Percentiles rank a stretch among this genome's conserved stretches.
Evolutionary conservation across 2,797 vertebrate species (phyloP).

Genomic region (Taeniopygia guttata): DNA sequence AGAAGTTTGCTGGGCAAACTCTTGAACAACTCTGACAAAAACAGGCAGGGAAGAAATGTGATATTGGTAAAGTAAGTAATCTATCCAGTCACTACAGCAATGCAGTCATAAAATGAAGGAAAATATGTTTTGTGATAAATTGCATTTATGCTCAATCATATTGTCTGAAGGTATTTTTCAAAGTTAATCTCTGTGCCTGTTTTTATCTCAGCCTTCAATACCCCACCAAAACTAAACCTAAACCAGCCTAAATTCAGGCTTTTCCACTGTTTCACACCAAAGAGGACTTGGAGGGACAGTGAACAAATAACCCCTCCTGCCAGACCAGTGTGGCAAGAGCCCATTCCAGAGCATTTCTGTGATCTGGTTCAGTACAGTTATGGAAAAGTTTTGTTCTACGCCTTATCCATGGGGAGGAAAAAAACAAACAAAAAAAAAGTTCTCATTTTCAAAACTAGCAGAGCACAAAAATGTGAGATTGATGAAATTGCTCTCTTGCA

Average conservation of each 20-base stretch:
- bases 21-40: neutral
- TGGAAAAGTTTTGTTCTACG: neutral
- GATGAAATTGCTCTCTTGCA: neutral
- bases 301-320: neutral
- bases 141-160: neutral
- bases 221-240: neutral
- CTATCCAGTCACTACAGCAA: neutral
- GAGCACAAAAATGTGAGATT: neutral
- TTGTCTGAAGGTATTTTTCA: neutral
- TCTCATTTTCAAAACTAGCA: neutral
- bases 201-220: neutral
- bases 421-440: too few species aligned
- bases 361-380: neutral
- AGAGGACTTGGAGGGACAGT: neutral
- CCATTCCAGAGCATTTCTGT: neutral
- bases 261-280: neutral
- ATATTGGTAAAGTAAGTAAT: neutral
- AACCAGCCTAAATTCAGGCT: neutral
- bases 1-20: neutral
- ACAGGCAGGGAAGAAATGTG: neutral
- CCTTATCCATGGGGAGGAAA: rapidly evolving
- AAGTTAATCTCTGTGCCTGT: neutral
- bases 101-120: neutral
- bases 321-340: neutral
- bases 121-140: neutral